A percentile compares a stretch with the other conserved stretches of the same genome.
These are phyloP conservation scores for Hirtodrosophila duncani DNA, from an alignment of 2,888 invertebrate genomes.

Conservation along the genomic window DNA sequence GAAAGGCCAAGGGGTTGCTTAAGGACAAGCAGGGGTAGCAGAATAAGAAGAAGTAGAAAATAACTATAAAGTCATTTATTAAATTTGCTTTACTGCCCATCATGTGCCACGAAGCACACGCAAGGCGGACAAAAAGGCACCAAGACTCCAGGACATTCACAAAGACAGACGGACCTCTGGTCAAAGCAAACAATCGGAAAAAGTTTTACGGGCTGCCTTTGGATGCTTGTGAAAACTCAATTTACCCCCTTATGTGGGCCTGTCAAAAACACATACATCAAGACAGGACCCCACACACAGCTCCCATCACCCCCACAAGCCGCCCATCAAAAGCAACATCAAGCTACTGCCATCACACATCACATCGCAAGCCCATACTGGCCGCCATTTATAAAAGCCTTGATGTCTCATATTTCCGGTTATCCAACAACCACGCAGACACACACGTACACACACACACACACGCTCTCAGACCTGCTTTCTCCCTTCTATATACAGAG, in stretches of 20 bases:
- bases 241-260: slow-evolving; percentile 67
- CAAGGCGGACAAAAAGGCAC: slow-evolving; percentile 15
- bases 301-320: slow-evolving; percentile 12
- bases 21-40: slow-evolving; percentile 28
- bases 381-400: slow-evolving; percentile 71
- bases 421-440: slow-evolving; percentile 46
- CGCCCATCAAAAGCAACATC: slow-evolving; percentile 19
- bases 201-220: slow-evolving; percentile 33
- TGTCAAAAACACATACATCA: slow-evolving; percentile 72
- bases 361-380: slow-evolving; percentile 45
- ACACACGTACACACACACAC: slow-evolving; percentile 15
- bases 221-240: slow-evolving; percentile 59
- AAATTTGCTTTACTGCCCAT: slow-evolving; percentile 55
- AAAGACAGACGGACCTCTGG: slow-evolving; percentile 19
- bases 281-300: slow-evolving; percentile 2
- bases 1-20: slow-evolving; percentile 45
- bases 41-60: slow-evolving; percentile 16
- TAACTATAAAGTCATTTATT: slow-evolving; percentile 73
- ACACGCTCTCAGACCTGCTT: too few relatives aligned
- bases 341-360: slow-evolving; percentile 59
- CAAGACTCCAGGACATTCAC: background rate
- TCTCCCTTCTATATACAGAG: slow-evolving; percentile 14
- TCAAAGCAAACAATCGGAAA: slow-evolving; percentile 54
- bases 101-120: slow-evolving; percentile 46
- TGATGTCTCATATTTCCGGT: slow-evolving; percentile 74